phyloP scores from a whole-genome alignment of 2,888 invertebrate genomes.

The Mimumesa dahlbomi region DNA sequence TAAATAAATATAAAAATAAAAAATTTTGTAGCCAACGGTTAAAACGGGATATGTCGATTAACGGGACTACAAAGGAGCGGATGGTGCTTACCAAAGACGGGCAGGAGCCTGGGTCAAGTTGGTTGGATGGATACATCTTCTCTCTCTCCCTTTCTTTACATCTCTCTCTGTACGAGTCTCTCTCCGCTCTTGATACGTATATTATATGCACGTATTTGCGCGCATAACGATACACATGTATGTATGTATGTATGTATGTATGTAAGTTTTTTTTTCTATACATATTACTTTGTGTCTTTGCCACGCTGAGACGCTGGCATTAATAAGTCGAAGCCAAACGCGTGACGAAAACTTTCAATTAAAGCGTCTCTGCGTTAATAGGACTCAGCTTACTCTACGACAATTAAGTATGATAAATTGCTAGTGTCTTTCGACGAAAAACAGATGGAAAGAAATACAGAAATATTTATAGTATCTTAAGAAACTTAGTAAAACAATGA shows the following conservation, averaged over 20 bases:
- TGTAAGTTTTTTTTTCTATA: constrained; percentile 13
- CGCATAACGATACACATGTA: constrained; percentile 24
- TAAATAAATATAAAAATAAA: constrained; percentile 19
- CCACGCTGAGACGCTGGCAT: constrained; percentile 7
- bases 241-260: constrained; percentile 6
- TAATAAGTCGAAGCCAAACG: constrained; percentile 14
- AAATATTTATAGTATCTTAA: too few species aligned
- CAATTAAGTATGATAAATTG: too few species aligned
- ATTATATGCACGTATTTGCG: constrained; percentile 15
- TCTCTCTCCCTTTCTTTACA: constrained; percentile 63
- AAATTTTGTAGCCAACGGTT: constrained; percentile 64
- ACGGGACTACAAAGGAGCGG: constrained; percentile 80
- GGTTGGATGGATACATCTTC: constrained; percentile 79
- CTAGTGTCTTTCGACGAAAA: too few species aligned
- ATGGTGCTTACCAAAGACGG: constrained; percentile 80
- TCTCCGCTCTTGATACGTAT: constrained; percentile 54
- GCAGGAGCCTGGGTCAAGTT: constrained; percentile 80
- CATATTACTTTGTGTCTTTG: constrained; percentile 8
- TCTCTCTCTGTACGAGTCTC: constrained; percentile 62
- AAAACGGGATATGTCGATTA: constrained; percentile 77
- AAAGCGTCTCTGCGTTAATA: not conserved
- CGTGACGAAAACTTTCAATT: constrained; percentile 1
- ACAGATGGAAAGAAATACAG: too few species aligned
- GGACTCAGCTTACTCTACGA: too few species aligned
- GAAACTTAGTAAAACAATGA: too few species aligned